A percentile compares a stretch with the other conserved stretches of the same genome.
phyloP scores from a whole-genome alignment of 37 sponge, comb jelly and placozoan species.

The Halichondria panicea region DNA sequence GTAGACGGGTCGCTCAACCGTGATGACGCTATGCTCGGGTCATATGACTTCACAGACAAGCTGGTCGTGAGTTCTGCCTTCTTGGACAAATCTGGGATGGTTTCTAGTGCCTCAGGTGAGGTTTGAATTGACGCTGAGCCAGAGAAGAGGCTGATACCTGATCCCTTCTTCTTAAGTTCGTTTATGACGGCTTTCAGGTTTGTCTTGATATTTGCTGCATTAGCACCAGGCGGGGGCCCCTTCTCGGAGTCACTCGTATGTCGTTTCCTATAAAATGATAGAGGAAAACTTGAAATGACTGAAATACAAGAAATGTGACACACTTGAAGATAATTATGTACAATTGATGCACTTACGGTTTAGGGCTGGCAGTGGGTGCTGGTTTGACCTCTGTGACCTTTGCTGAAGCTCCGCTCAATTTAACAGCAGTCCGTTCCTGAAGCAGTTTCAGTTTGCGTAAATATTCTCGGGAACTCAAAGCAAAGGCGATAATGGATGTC shows the following conservation, averaged over 20 bases:
- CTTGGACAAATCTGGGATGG: background rate
- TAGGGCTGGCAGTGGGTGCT: slow-evolving; percentile 6
- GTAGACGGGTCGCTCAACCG: background rate
- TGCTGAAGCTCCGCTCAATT: background rate
- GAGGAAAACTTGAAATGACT: background rate
- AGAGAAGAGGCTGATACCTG: slow-evolving; percentile 42
- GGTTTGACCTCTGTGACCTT: background rate
- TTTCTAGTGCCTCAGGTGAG: background rate
- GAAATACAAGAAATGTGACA: background rate
- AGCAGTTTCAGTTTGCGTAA: slow-evolving; percentile 20
- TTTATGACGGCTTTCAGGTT: slow-evolving; percentile 1
- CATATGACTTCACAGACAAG: background rate
- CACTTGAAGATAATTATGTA: background rate
- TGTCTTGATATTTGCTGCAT: background rate
- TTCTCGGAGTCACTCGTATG: background rate
- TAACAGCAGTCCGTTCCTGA: slow-evolving; percentile 22
- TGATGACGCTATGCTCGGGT: background rate
- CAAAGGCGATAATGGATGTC: slow-evolving; percentile 94
- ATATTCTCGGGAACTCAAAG: slow-evolving; percentile 83
- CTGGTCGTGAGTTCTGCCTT: background rate
- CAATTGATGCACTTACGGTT: slow-evolving; percentile 2
- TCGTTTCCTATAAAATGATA: background rate
- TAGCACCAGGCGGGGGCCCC: background rate
- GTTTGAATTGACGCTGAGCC: background rate
- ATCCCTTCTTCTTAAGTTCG: slow-evolving; percentile 43